Evolutionary conservation across 1,140 invertebrate genomes (phyloP).

Genomic region (Panulirus ornatus): DNA sequence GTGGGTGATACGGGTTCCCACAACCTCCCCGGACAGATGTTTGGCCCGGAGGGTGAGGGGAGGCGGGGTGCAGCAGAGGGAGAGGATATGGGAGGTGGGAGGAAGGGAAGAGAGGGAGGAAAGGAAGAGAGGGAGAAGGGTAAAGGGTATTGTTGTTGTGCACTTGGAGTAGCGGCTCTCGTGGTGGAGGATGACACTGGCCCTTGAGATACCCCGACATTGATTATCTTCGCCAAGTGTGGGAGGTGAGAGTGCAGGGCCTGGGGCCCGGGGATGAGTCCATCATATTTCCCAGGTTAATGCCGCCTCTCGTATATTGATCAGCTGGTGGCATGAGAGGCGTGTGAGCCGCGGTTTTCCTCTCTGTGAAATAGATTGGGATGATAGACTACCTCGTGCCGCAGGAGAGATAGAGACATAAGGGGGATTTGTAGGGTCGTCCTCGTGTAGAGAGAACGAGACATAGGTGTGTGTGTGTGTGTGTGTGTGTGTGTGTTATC

Average conservation of each 20-base stretch:
- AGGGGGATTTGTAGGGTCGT: too few relatives aligned
- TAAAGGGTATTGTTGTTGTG: neutral
- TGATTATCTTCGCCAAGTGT: conserved; percentile 3
- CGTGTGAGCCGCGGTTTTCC: neutral
- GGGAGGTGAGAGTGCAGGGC: neutral
- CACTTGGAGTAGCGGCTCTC: conserved; percentile 10
- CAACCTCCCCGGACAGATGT: too few relatives aligned
- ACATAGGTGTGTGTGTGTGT: too few relatives aligned
- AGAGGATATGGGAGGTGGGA: neutral
- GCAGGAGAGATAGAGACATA: too few relatives aligned
- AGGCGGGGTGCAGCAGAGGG: neutral
- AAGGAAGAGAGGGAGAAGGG: conserved; percentile 11
- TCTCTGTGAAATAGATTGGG: too few relatives aligned
- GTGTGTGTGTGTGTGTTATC: too few relatives aligned
- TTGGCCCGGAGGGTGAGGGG: neutral
- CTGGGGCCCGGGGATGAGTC: neutral
- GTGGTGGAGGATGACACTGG: neutral
- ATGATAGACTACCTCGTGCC: too few relatives aligned
- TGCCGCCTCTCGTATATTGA: neutral
- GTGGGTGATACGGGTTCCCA: too few relatives aligned
- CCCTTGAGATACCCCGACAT: neutral
- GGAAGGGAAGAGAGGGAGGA: neutral
- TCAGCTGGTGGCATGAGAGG: neutral
- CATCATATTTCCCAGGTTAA: neutral
- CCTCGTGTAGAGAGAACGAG: too few relatives aligned